A percentile compares a stretch with the other conserved stretches of the same genome.
Evolutionary conservation across 2,797 vertebrate genomes (phyloP).

Genomic region (Carcharodon carcharias): DNA sequence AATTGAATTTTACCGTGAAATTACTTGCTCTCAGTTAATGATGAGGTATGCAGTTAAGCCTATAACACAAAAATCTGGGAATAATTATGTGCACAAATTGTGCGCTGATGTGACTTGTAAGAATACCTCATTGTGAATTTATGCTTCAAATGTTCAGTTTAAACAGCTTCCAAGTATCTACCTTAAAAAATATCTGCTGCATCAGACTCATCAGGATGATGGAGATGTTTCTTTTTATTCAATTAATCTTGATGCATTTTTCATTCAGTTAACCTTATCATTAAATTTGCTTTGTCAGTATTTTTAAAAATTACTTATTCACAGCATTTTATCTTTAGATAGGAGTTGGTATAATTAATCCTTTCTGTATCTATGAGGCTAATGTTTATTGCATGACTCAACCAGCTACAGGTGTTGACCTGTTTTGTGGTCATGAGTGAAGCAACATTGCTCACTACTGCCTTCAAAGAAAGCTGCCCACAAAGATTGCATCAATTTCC

Average conservation of each 20-base stretch:
- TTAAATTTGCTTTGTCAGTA: conserved; percentile 16
- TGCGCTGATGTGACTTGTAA: neutral
- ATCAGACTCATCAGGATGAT: neutral
- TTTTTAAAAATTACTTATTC: neutral
- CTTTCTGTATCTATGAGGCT: neutral
- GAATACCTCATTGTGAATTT: neutral
- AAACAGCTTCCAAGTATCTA: neutral
- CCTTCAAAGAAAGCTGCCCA: neutral
- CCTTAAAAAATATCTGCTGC: neutral
- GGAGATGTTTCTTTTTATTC: neutral
- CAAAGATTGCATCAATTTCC: neutral
- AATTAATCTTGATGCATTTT: neutral
- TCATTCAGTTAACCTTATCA: neutral
- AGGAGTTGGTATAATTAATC: neutral
- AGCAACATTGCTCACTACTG: neutral
- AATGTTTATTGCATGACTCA: neutral
- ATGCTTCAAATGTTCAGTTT: neutral
- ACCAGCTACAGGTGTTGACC: neutral
- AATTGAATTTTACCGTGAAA: neutral
- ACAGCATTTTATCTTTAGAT: neutral
- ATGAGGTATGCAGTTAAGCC: neutral
- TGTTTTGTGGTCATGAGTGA: neutral
- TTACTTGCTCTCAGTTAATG: neutral
- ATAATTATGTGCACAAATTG: neutral
- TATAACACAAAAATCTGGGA: neutral